A percentile compares a stretch with the other conserved stretches of the same genome.
These are phyloP conservation scores for Acanthosepion esculentum DNA, from an alignment of 2,888 invertebrate genomes.

Conservation along the genomic window DNA sequence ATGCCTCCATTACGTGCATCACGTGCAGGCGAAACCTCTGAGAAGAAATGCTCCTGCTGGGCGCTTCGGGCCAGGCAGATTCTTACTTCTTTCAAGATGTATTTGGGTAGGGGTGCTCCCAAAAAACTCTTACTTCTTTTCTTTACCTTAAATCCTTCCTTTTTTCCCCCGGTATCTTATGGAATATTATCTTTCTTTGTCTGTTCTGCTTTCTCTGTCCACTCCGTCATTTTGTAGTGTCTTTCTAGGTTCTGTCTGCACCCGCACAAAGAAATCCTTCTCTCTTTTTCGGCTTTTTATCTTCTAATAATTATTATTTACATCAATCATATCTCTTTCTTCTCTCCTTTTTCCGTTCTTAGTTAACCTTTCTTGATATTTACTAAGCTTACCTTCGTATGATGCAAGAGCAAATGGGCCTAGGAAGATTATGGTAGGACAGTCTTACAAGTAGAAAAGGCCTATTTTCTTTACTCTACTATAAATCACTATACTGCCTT, in stretches of 20 bases:
- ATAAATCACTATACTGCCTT: too few species aligned
- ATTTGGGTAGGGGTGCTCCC: not conserved
- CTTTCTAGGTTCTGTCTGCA: too few species aligned
- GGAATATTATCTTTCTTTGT: not conserved
- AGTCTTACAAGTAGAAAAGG: too few species aligned
- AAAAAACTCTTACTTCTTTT: not conserved
- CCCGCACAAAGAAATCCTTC: too few species aligned
- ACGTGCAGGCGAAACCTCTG: not conserved
- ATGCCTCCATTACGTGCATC: slow-evolving; percentile 18
- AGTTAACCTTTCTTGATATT: too few species aligned
- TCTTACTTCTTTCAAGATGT: not conserved
- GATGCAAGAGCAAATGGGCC: too few species aligned
- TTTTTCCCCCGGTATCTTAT: not conserved
- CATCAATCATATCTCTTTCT: not conserved
- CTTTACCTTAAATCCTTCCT: not conserved
- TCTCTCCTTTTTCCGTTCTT: too few species aligned
- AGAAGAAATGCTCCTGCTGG: not conserved
- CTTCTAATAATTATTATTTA: not conserved
- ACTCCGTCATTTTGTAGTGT: too few species aligned
- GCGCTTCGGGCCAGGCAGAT: not conserved
- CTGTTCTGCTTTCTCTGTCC: not conserved
- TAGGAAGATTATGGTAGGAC: too few species aligned
- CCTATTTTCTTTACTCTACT: too few species aligned
- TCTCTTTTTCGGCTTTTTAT: not conserved
- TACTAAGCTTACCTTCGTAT: too few species aligned